phyloP scores from a whole-genome alignment of 2,797 vertebrate genomes.

The Tiaroga cobitis region DNA sequence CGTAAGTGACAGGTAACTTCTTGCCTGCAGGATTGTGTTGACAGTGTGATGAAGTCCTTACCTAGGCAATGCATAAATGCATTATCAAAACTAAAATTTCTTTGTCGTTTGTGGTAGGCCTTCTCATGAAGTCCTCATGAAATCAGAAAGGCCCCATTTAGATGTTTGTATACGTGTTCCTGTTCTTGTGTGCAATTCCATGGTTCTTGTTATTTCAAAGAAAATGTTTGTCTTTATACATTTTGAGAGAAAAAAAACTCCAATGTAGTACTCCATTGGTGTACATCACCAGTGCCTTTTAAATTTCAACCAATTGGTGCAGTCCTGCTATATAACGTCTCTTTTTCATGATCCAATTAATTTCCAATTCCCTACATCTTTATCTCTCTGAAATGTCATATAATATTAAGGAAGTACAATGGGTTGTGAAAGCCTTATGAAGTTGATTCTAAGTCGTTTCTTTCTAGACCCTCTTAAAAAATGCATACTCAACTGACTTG shows the following conservation, averaged over 20 bases:
- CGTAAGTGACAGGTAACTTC: not conserved
- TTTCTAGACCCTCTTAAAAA: not conserved
- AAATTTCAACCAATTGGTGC: not conserved
- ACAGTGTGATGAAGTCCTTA: not conserved
- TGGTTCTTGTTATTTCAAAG: not conserved
- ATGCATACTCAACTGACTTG: not conserved
- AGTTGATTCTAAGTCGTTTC: not conserved
- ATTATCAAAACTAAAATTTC: not conserved
- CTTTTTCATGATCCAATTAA: not conserved
- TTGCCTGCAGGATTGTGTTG: constrained; percentile 19
- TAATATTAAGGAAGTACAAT: not conserved
- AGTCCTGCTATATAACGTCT: not conserved
- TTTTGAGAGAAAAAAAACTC: not conserved
- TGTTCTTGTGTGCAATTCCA: not conserved
- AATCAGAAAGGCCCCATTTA: not conserved
- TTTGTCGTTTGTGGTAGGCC: not conserved
- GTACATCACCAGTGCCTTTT: not conserved
- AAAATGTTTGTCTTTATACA: not conserved
- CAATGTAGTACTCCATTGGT: not conserved
- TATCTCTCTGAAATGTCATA: not conserved
- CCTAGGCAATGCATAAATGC: not conserved
- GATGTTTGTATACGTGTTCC: not conserved
- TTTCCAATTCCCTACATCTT: not conserved
- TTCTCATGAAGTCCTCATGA: not conserved
- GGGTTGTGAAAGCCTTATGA: not conserved